Conservation (phyloP, 2,888 invertebrate genomes). For the Stegana nigrithorax region DNA sequence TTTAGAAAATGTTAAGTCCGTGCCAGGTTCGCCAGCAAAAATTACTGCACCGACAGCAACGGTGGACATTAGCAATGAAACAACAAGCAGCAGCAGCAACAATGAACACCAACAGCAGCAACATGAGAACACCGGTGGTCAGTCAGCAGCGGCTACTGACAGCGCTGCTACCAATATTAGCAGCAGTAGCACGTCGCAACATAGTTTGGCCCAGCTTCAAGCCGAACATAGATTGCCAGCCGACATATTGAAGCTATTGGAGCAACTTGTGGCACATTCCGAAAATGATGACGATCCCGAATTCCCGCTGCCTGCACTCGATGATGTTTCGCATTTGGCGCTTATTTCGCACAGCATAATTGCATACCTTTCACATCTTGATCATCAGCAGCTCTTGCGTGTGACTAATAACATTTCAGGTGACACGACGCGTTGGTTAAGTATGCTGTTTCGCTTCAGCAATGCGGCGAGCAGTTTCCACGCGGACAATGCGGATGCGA, state of each 20-base stretch:
- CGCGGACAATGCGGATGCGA: constrained; percentile 87
- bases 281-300: constrained; percentile 73
- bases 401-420: constrained; percentile 84
- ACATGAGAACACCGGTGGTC: constrained; percentile 29
- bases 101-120: constrained; percentile 41
- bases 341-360: constrained; percentile 89
- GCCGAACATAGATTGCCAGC: constrained; percentile 71
- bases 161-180: neutral
- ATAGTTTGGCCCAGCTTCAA: too few relatives aligned
- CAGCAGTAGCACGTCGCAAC: constrained; percentile 15
- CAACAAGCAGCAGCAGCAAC: constrained; percentile 38
- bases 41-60: neutral
- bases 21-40: constrained; percentile 30
- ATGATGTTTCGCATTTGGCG: constrained; percentile 74
- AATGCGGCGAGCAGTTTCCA: constrained; percentile 89
- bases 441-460: constrained; percentile 85
- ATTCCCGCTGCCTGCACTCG: constrained; percentile 74
- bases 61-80: neutral
- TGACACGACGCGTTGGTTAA: constrained; percentile 89
- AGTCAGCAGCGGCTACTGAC: constrained; percentile 22
- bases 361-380: constrained; percentile 87
- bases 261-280: constrained; percentile 75
- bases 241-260: constrained; percentile 71
- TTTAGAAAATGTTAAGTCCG: constrained; percentile 73
- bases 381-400: constrained; percentile 81